Percentiles rank a stretch among this genome's conserved stretches.
phyloP scores from a whole-genome alignment of 2,888 invertebrate genomes.

The Brassicogethes aeneus region DNA sequence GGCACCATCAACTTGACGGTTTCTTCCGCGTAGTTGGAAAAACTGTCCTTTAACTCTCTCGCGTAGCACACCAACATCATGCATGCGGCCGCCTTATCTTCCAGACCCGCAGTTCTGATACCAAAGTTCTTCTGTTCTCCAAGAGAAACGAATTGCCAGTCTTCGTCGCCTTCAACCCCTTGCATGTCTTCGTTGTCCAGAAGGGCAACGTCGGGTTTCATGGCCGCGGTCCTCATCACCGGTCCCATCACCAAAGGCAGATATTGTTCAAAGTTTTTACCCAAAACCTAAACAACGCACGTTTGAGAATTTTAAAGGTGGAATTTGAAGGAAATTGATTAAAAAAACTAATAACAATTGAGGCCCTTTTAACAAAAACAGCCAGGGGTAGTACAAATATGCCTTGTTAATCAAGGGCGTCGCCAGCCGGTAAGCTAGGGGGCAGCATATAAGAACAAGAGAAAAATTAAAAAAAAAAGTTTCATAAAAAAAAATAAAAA shows the following conservation, averaged over 20 bases:
- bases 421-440: too few species aligned
- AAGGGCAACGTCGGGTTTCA: slow-evolving; percentile 89
- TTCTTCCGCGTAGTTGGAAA: slow-evolving; percentile 59
- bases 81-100: slow-evolving; percentile 94
- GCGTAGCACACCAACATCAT: slow-evolving; percentile 96
- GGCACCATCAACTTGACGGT: slow-evolving; percentile 80
- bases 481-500: too few species aligned
- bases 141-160: slow-evolving; percentile 90
- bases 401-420: too few species aligned
- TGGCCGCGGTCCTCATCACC: slow-evolving; percentile 82
- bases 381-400: too few species aligned
- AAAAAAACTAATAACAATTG: too few species aligned
- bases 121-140: slow-evolving; percentile 95
- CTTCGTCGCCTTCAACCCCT: slow-evolving; percentile 74
- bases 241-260: slow-evolving; percentile 93
- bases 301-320: background rate
- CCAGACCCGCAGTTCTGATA: slow-evolving; percentile 84
- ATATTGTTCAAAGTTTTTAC: slow-evolving; percentile 82
- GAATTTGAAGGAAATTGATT: too few species aligned
- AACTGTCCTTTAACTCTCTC: slow-evolving; percentile 82
- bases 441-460: too few species aligned
- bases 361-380: too few species aligned
- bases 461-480: too few species aligned
- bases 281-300: slow-evolving; percentile 37
- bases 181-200: slow-evolving; percentile 80